Percentiles rank a stretch among this genome's conserved stretches.
These are phyloP conservation scores for Parazoanthus swiftii DNA, from an alignment of 92 coral and sea anemone species.

Conservation along the genomic window DNA sequence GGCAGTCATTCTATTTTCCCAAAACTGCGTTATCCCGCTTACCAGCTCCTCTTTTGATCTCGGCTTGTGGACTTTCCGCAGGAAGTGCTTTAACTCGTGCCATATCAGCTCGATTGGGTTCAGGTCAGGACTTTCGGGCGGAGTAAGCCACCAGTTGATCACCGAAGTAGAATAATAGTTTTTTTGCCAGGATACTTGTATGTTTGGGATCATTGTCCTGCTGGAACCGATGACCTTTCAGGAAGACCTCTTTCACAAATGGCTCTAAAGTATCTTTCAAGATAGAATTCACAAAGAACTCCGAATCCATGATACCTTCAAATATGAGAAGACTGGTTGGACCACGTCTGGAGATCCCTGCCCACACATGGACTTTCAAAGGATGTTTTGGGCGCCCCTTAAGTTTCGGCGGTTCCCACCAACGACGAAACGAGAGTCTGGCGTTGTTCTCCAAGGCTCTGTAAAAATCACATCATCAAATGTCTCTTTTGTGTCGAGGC, in stretches of 20 bases:
- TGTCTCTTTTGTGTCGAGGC: neutral
- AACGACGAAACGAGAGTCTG: slow-evolving; percentile 23
- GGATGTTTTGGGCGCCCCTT: slow-evolving; percentile 47
- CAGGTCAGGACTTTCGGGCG: slow-evolving; percentile 41
- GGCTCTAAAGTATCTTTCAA: slow-evolving; percentile 2
- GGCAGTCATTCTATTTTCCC: too few relatives aligned
- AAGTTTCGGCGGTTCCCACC: slow-evolving; percentile 45
- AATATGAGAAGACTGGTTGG: slow-evolving; percentile 27
- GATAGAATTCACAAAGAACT: slow-evolving; percentile 25
- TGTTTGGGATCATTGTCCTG: slow-evolving; percentile 43
- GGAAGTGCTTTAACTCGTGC: slow-evolving; percentile 41
- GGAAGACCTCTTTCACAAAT: slow-evolving; percentile 21
- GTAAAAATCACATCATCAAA: slow-evolving; percentile 36
- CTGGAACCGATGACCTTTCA: slow-evolving; percentile 41
- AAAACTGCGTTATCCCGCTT: too few relatives aligned
- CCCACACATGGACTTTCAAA: slow-evolving; percentile 34
- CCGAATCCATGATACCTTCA: slow-evolving; percentile 41
- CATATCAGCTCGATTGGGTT: slow-evolving; percentile 45
- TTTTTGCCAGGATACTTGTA: slow-evolving; percentile 28
- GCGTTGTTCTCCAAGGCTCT: slow-evolving; percentile 37
- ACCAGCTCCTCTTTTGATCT: too few relatives aligned
- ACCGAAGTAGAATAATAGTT: neutral
- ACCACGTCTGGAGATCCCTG: slow-evolving; percentile 42
- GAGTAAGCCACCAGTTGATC: slow-evolving; percentile 44
- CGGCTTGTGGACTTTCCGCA: slow-evolving; percentile 29